Base-by-base conservation (phyloP, 2,797 vertebrate genomes). In the Jordanella pulchra region DNA sequence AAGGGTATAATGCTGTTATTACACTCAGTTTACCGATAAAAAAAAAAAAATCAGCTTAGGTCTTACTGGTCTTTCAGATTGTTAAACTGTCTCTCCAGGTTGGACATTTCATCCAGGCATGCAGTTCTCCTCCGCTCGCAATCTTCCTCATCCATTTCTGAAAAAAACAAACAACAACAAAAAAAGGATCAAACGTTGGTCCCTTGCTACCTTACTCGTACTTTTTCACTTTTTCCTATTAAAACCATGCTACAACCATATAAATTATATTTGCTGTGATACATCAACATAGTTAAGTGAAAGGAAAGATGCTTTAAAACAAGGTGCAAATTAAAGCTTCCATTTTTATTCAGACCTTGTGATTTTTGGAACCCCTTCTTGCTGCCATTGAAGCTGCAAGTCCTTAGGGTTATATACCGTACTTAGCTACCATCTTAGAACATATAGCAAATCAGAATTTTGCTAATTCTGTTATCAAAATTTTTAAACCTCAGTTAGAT, bases 91-190 rank as follows among this genome's bases (percentile, higher is more conserved):
- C 99, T 99, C 93, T 99, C 98, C 84, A 99, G 95, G 90, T 96
- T 97, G 28, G 95, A 96, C 98, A 99, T 99, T 93, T 99, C 98
- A 93, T 99, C 97, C 88, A 99, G 93, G 86, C 98, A 99, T 75
- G 99, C 98, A 92, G 95, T 96, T 89, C 98, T 94, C 89, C 98
- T 97, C 86, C 97, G 95, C 92, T 99, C 98, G 86, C 97, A 99
- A 80, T 99, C 98, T 78, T 98, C 98, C 89, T 99, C 98, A 69
- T 99, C 97, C 98, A 99, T 99, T 95, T 99, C 98, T 99, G 89
- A 21, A 77, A 77, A 21, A 71, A 28, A 12, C 18, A 69, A 28
- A 11, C 73, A 1, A n/a, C n/a, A n/a, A n/a, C n/a, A n/a, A n/a
- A n/a, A n/a, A 67, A 48, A 73, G 3, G 15, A 32, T 64, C 28